These are phyloP conservation scores for Dryobates pubescens DNA, from an alignment of 2,797 vertebrate species.

Conservation along the genomic window DNA sequence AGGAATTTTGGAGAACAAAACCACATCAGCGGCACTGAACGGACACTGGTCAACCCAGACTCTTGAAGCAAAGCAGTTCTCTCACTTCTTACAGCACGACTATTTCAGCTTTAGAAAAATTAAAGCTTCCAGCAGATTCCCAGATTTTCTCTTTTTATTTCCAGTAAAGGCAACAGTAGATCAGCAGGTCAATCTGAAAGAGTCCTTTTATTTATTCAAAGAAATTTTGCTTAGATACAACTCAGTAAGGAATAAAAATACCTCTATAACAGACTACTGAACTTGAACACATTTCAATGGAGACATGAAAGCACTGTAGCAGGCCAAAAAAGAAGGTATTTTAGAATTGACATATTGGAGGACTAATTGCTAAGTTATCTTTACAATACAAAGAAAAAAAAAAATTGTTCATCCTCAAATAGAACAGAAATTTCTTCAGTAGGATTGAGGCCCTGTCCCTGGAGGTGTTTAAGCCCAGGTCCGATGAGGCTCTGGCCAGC, in stretches of 20 bases:
- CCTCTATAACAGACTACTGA: neutral
- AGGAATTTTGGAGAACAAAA: slow-evolving; percentile 6
- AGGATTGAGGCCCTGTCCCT: too few relatives aligned
- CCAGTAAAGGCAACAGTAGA: neutral
- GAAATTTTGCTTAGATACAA: neutral
- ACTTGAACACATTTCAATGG: neutral
- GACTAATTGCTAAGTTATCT: neutral
- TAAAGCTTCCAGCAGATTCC: neutral
- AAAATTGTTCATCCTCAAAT: neutral
- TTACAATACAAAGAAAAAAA: neutral
- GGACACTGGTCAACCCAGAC: neutral
- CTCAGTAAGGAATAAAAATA: neutral
- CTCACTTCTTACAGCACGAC: neutral
- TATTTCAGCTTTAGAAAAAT: neutral
- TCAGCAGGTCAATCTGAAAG: neutral
- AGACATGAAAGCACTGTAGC: neutral
- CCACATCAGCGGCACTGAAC: neutral
- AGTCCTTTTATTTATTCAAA: neutral
- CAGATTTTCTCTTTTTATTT: neutral
- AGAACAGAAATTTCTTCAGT: neutral
- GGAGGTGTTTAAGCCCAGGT: too few relatives aligned
- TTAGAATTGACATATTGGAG: neutral
- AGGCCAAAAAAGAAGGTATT: neutral
- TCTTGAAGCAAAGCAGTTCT: neutral
- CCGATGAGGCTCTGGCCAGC: too few relatives aligned